Evolutionary conservation across 2,113 vertebrate species (phyloP), one percentile per base, ranked within the genome.

Genomic region (Heterotilapia buettikoferi): DNA sequence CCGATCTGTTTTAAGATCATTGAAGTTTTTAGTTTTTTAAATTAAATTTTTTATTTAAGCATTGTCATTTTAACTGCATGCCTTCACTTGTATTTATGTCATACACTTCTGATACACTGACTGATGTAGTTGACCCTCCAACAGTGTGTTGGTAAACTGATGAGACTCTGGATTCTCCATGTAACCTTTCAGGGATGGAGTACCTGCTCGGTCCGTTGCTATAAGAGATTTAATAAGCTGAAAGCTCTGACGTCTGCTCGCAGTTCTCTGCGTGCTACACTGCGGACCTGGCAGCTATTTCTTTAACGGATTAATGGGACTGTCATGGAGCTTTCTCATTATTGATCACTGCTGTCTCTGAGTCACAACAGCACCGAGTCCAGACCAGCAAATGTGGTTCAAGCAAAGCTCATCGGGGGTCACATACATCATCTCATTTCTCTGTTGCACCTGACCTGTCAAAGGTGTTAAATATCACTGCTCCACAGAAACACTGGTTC

Each of bases 241-340:
- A 94, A 89, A 94, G 94, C 85, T 43, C 79, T 52, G 63, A 82
- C 50, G 68, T 54, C 5, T 12, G 12, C 85, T 83, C 84, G 45
- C 54, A 78, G 50, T 54, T 36, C 53, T 61, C 78, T 13, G 19
- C 5, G 53, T 53, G 52, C 86, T 40, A 24, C 47, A 7, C 85
- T 88, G 53, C 45, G 4, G 36, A 59, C 80, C 84, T 36, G 56
- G 56, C 57, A 85, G 84, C 21, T n/a, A 38, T 84, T 88, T 68
- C 78, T 92, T 90, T 84, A 86, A 78, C 80, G 40, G 84, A 93
- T 93, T 89, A 92, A 94, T 86, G 87, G 82, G 24, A 78, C 84
- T 83, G 88, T 88, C 83, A 29, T 33, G 63, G 85, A 85, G 66
- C 86, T 29, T 63, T 86, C 80, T 87, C 68, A 52, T 43, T 90